These are phyloP conservation scores for Akabosia matsudoensis DNA, from an alignment of 1,140 invertebrate genomes.

Conservation along the genomic window DNA sequence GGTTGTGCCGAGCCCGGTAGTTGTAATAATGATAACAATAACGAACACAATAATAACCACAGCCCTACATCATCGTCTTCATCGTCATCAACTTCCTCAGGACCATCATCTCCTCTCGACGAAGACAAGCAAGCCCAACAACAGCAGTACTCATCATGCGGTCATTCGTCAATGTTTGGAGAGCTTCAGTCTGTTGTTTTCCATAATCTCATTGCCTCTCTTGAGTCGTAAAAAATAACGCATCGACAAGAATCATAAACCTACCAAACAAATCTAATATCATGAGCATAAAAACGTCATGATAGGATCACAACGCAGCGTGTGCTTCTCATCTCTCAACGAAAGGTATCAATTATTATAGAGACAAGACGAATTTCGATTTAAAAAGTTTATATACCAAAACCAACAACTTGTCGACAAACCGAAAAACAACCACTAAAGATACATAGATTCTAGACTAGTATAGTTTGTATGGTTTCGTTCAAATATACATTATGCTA, in stretches of 20 bases:
- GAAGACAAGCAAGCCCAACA: constrained; percentile 37
- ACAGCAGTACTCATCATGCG: constrained; percentile 56
- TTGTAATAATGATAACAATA: constrained; percentile 25
- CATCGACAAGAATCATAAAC: not conserved
- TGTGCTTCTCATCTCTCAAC: too few relatives aligned
- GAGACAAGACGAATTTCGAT: too few relatives aligned
- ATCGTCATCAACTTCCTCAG: not conserved
- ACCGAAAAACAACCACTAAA: too few relatives aligned
- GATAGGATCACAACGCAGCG: too few relatives aligned
- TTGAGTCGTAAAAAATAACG: constrained; percentile 59
- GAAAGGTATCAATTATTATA: too few relatives aligned
- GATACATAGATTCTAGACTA: too few relatives aligned
- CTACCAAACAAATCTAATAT: not conserved
- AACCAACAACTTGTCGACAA: too few relatives aligned
- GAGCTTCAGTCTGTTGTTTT: constrained; percentile 66
- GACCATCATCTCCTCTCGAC: not conserved
- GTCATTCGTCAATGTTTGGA: constrained; percentile 65
- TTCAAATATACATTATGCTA: too few relatives aligned
- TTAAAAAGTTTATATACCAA: too few relatives aligned
- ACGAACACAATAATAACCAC: not conserved
- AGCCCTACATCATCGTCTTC: not conserved
- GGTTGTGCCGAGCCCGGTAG: constrained; percentile 24
- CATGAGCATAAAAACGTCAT: too few relatives aligned
- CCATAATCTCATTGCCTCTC: constrained; percentile 65
- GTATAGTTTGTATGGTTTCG: too few relatives aligned